Percentiles rank a stretch among this genome's conserved stretches.
Conservation (phyloP, 2,113 vertebrate species). For the Pterocles burchelli region DNA sequence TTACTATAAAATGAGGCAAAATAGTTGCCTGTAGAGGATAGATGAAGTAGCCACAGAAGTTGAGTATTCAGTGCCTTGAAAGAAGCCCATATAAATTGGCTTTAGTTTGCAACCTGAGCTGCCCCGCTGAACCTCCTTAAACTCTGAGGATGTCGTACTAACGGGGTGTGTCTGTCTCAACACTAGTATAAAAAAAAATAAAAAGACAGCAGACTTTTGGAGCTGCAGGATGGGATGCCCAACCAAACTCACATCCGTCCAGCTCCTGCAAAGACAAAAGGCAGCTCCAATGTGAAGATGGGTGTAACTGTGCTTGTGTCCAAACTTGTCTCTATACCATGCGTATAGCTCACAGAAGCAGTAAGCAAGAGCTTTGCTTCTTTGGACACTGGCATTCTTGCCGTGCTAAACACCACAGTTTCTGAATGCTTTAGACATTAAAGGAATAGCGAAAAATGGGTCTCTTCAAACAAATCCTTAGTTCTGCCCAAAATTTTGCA, state of each 20-base stretch:
- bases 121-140: background rate
- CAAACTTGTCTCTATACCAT: background rate
- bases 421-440: background rate
- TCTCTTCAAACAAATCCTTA: background rate
- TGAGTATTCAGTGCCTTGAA: background rate
- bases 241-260: background rate
- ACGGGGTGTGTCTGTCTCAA: background rate
- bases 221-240: background rate
- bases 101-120: background rate
- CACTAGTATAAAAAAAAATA: background rate
- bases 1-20: background rate
- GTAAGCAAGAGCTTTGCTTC: background rate
- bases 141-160: background rate
- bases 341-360: background rate
- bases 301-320: background rate
- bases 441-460: background rate
- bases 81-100: background rate
- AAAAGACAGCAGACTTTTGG: background rate
- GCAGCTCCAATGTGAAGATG: accelerated
- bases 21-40: background rate
- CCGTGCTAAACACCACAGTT: background rate
- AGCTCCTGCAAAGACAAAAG: background rate
- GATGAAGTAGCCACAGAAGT: background rate
- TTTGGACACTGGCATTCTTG: background rate
- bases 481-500: background rate